A percentile compares a stretch with the other conserved stretches of the same genome.
Conservation (phyloP, 2,888 invertebrate species). For the Cepaea hortensis region DNA sequence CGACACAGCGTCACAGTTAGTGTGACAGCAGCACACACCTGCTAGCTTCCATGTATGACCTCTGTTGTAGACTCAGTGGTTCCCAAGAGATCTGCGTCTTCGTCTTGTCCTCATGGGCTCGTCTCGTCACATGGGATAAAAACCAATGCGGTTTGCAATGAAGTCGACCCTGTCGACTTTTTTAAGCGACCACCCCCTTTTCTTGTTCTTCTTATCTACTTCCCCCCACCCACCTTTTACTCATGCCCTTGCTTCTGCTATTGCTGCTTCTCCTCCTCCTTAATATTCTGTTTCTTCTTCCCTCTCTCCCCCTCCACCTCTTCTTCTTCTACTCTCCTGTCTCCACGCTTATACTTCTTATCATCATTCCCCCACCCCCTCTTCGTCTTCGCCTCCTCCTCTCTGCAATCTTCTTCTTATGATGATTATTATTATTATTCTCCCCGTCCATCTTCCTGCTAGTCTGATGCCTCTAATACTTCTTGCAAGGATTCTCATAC, state of each 20-base stretch:
- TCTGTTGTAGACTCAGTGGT: too few species aligned
- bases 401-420: background rate
- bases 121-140: too few species aligned
- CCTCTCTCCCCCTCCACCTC: background rate
- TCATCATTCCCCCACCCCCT: background rate
- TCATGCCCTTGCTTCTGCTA: background rate
- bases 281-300: background rate
- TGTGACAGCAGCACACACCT: too few species aligned
- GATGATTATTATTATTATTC: too few species aligned
- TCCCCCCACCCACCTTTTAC: background rate
- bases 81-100: background rate
- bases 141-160: too few species aligned
- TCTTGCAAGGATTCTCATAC: too few species aligned
- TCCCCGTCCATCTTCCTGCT: too few species aligned
- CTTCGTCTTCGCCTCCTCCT: background rate
- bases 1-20: too few species aligned
- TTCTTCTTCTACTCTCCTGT: slow-evolving; percentile 26
- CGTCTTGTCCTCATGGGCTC: background rate
- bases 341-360: background rate
- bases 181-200: background rate
- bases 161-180: too few species aligned
- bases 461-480: too few species aligned
- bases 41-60: too few species aligned
- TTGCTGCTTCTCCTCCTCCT: background rate
- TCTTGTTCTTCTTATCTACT: background rate